These are phyloP conservation scores for Drosophila robusta DNA, from an alignment of 2,888 invertebrate genomes.

Conservation along the genomic window DNA sequence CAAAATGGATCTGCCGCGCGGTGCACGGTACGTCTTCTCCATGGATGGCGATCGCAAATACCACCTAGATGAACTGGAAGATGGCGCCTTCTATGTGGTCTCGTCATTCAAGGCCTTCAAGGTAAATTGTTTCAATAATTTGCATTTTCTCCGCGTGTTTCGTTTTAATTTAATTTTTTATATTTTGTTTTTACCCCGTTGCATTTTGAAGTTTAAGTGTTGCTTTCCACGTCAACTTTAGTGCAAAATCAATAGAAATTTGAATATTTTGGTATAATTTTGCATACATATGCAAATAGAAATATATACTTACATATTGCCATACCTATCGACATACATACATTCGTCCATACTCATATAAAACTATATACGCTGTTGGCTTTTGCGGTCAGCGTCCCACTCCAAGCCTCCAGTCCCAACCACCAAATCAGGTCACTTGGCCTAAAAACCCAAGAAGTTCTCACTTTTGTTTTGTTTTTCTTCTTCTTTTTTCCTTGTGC, in stretches of 20 bases:
- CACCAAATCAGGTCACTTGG: conserved; percentile 60
- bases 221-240: conserved; percentile 69
- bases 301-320: conserved; percentile 8
- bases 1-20: conserved; percentile 94
- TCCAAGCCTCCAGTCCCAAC: conserved; percentile 21
- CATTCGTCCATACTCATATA: conserved; percentile 32
- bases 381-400: conserved; percentile 69
- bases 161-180: conserved; percentile 11
- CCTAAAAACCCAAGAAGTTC: conserved; percentile 66
- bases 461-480: conserved; percentile 53
- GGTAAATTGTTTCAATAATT: conserved; percentile 86
- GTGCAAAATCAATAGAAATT: conserved; percentile 83
- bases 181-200: conserved; percentile 16
- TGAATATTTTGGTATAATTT: conserved; percentile 83
- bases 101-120: conserved; percentile 96
- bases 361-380: conserved; percentile 59
- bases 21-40: conserved; percentile 95
- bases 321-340: conserved; percentile 17
- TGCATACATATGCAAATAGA: conserved; percentile 40
- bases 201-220: conserved; percentile 66
- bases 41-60: conserved; percentile 95
- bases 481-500: conserved; percentile 53
- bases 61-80: conserved; percentile 93
- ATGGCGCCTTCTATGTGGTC: conserved; percentile 96
- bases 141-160: conserved; percentile 12